Percentiles rank a stretch among this genome's conserved stretches.
Evolutionary conservation across 2,797 vertebrate species (phyloP).

Genomic region (Amniataba percoides): DNA sequence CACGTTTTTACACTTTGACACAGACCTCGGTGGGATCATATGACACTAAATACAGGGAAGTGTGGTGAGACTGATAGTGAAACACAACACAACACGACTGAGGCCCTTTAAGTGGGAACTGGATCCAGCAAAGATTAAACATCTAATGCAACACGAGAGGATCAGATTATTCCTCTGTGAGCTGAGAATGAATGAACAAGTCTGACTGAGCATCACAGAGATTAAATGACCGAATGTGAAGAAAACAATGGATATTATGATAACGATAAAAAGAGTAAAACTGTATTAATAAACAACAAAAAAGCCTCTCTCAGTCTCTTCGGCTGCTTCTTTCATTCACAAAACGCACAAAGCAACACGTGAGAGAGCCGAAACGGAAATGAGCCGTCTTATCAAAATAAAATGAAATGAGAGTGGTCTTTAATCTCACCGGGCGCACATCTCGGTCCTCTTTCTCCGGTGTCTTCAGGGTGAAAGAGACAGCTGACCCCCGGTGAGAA

Average conservation of each 20-base stretch:
- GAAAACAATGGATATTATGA: neutral
- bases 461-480: constrained; percentile 33
- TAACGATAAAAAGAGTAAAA: neutral
- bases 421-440: constrained; percentile 74
- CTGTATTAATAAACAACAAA: neutral
- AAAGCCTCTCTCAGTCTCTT: neutral
- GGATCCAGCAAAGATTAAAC: constrained; percentile 10
- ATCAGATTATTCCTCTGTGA: constrained; percentile 16
- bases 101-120: neutral
- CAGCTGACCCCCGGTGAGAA: neutral
- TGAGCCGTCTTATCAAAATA: fast-evolving
- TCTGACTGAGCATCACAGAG: no score
- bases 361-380: neutral
- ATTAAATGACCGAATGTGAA: neutral
- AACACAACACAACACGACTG: neutral
- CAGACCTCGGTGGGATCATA: constrained; percentile 27
- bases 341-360: neutral
- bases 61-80: constrained; percentile 4
- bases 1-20: neutral
- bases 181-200: neutral
- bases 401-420: fast-evolving
- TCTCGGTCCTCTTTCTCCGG: constrained; percentile 21
- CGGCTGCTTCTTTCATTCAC: neutral
- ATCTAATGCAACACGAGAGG: constrained; percentile 12
- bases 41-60: constrained; percentile 21